These are phyloP conservation scores for Eclectus roratus DNA, from an alignment of 2,113 vertebrate genomes.

Conservation along the genomic window DNA sequence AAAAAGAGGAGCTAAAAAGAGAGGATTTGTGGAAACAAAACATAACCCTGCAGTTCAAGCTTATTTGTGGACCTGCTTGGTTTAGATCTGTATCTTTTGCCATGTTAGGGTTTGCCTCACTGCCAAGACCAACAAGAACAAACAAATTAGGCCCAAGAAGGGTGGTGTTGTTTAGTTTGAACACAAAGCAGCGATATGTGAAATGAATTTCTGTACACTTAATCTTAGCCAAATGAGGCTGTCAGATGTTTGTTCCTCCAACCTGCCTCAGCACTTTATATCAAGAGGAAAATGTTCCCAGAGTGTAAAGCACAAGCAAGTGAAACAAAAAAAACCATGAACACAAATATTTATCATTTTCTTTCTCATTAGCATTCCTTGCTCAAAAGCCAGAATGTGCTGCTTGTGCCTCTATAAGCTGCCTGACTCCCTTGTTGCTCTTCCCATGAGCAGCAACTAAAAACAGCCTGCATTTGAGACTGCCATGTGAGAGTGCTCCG, in stretches of 20 bases:
- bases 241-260: slow-evolving; percentile 55
- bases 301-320: neutral
- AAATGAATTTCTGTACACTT: slow-evolving; percentile 60
- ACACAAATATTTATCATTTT: slow-evolving; percentile 47
- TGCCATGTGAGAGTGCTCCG: neutral
- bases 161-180: neutral
- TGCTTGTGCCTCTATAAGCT: neutral
- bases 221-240: slow-evolving; percentile 66
- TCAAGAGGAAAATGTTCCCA: slow-evolving; percentile 7
- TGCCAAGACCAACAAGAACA: neutral
- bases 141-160: slow-evolving; percentile 38
- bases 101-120: neutral
- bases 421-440: neutral
- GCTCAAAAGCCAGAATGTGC: neutral
- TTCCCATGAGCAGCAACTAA: neutral
- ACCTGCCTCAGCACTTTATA: slow-evolving; percentile 57
- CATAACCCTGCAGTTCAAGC: neutral
- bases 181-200: slow-evolving; percentile 11
- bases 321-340: neutral
- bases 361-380: slow-evolving; percentile 5
- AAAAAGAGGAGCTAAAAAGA: neutral
- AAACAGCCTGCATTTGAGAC: neutral
- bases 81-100: neutral
- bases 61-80: neutral
- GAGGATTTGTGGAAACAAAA: neutral